Percentiles rank a stretch among this genome's conserved stretches.
Conservation (phyloP, 1,140 invertebrate species). For the Drosophila ironensis region DNA sequence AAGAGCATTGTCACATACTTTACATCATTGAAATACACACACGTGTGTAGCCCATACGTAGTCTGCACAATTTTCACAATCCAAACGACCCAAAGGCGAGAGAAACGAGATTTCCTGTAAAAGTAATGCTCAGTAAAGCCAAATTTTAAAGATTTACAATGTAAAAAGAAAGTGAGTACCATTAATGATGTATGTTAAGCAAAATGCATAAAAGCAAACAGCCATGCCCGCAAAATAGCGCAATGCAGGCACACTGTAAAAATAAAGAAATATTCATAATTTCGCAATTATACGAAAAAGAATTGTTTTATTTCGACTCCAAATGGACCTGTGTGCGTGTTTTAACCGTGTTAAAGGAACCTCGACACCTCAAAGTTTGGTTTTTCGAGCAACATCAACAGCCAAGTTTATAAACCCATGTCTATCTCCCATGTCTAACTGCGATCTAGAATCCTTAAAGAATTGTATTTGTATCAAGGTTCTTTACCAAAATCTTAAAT, state of each 20-base stretch:
- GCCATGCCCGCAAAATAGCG: conserved; percentile 32
- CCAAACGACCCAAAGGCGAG: conserved; percentile 28
- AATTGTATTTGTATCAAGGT: background rate
- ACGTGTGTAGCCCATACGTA: conserved; percentile 40
- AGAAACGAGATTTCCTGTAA: conserved; percentile 57
- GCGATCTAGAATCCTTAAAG: too few relatives aligned
- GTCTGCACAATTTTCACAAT: conserved; percentile 49
- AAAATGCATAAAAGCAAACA: conserved; percentile 17
- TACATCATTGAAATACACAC: conserved; percentile 4
- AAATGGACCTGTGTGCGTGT: too few relatives aligned
- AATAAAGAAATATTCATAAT: conserved; percentile 52
- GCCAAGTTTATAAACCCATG: too few relatives aligned
- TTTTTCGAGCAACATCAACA: too few relatives aligned
- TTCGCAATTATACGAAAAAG: conserved; percentile 23
- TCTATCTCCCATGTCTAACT: too few relatives aligned
- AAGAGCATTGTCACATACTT: conserved; percentile 31
- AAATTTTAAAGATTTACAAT: conserved; percentile 69
- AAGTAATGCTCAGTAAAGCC: conserved; percentile 71
- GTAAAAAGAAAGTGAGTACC: conserved; percentile 59
- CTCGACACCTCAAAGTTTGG: too few relatives aligned
- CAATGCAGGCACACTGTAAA: conserved; percentile 52
- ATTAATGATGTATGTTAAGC: conserved; percentile 42
- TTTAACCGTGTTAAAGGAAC: too few relatives aligned
- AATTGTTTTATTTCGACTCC: conserved; percentile 4
- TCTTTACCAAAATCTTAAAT: too few relatives aligned